Evolutionary conservation across 1,140 invertebrate genomes (phyloP), one percentile per base, ranked within the genome.

Genomic region (Diachasmimorpha longicaudata): DNA sequence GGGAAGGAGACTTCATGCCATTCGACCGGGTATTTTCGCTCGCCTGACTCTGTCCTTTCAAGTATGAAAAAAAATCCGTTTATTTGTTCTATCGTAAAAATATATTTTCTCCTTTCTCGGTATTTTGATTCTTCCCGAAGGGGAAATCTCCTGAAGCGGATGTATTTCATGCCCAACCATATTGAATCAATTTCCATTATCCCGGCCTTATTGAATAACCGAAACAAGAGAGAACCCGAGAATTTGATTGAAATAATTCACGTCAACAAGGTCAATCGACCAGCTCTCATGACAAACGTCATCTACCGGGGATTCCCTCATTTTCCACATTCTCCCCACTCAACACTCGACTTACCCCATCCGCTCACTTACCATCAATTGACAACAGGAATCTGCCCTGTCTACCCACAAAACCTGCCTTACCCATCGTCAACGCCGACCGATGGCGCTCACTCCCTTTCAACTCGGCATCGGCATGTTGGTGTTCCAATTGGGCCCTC

Each of bases 1-100:
- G n/a, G 11, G 16, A 21, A n/a, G 37, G 46, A 19, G 44, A 42
- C 10, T 71, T 55, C 19, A 55, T 55, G 13, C 55, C 68, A 39
- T 71, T 37, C 11, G 58, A 37, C 11, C 52, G 70, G 31, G 14
- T 70, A 70, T 76, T 76, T 76, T 71, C 52, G 69, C 69, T 76
- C 37, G 39, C 37, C 63, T 76, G 74, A 76, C 37, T 75, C 68
- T 21, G 68, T 42, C 69, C 42, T 71, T n/a, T 72, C 46, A 21
- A 39, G 46, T 36, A 55, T 72, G n/a, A 37, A 58, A 14, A n/a
- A 31, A 36, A 36, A 72, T 72, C 68, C n/a, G 11, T 63, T 72
- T 52, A 58, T 72, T 72, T 39, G 37, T 58, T n/a, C 71, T n/a
- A 37, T 63, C 52, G 71, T 63, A 42, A 72, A 63, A 63, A 58